A percentile compares a stretch with the other conserved stretches of the same genome.
Evolutionary conservation across 2,113 vertebrate species (phyloP).

Genomic region (Lates calcarifer): DNA sequence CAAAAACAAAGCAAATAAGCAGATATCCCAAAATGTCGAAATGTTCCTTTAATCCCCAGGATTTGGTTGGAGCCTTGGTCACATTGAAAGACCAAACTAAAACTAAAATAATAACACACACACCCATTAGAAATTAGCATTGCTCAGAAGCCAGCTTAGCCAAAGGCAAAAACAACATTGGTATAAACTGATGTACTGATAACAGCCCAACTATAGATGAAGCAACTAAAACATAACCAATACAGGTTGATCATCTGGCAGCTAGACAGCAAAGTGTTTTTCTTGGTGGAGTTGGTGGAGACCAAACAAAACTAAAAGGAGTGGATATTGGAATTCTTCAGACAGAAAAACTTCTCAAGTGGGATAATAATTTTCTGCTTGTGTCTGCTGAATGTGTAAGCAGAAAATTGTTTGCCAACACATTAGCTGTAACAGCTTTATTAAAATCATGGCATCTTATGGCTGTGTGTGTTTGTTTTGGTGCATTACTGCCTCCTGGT

Average conservation of each 20-base stretch:
- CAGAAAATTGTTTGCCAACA: background rate
- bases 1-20: background rate
- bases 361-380: too few relatives aligned
- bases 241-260: background rate
- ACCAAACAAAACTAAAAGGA: too few relatives aligned
- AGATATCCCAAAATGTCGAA: background rate
- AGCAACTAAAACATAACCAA: background rate
- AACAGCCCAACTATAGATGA: background rate
- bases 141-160: background rate
- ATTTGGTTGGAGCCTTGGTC: background rate
- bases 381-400: too few relatives aligned
- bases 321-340: too few relatives aligned
- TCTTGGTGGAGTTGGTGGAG: too few relatives aligned
- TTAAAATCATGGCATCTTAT: background rate
- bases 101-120: background rate
- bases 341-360: too few relatives aligned
- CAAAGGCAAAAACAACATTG: too few relatives aligned
- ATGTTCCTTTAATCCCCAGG: background rate
- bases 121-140: background rate
- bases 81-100: background rate
- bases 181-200: background rate
- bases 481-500: background rate
- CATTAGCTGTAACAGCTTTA: background rate
- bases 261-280: too few relatives aligned
- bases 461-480: slow-evolving; percentile 5